Evolutionary conservation across 2,888 invertebrate species (phyloP).

Genomic region (Xanthia icteritia): DNA sequence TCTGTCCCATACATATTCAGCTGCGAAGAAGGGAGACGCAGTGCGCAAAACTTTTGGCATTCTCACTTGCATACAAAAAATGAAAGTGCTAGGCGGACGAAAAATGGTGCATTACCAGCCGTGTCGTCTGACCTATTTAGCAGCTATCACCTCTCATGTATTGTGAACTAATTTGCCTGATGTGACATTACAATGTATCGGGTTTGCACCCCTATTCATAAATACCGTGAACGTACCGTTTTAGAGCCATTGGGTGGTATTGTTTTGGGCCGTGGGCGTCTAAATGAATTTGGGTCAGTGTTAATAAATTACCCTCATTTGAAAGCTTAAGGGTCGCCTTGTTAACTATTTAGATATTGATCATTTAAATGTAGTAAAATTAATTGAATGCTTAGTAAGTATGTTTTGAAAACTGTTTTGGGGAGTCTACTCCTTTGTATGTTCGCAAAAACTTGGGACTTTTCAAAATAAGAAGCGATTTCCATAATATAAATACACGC

Average conservation of each 20-base stretch:
- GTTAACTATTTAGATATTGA: not conserved
- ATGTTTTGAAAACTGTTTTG: not conserved
- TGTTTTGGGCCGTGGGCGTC: not conserved
- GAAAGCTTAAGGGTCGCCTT: not conserved
- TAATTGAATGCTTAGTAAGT: not conserved
- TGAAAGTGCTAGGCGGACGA: constrained; percentile 81
- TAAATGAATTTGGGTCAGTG: constrained; percentile 1
- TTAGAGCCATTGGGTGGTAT: not conserved
- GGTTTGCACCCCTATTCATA: not conserved
- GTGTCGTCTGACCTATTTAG: constrained; percentile 62
- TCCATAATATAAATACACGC: too few species aligned
- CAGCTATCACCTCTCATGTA: constrained; percentile 30
- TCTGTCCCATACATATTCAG: constrained; percentile 87
- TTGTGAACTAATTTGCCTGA: constrained; percentile 29
- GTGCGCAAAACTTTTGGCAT: constrained; percentile 90
- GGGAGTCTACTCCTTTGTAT: not conserved
- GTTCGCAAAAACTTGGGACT: too few species aligned
- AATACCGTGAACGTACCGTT: constrained; percentile 2
- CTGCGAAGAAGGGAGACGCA: constrained; percentile 81
- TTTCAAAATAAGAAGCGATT: too few species aligned
- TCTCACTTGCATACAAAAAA: constrained; percentile 89
- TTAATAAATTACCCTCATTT: constrained; percentile 2
- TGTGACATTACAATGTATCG: constrained; percentile 20
- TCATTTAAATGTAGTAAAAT: not conserved
- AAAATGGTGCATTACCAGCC: constrained; percentile 80